Percentiles rank a stretch among this genome's conserved stretches.
phyloP scores from a whole-genome alignment of 64 coral and sea anemone genomes.

The Hydrozoanthus tunicans region DNA sequence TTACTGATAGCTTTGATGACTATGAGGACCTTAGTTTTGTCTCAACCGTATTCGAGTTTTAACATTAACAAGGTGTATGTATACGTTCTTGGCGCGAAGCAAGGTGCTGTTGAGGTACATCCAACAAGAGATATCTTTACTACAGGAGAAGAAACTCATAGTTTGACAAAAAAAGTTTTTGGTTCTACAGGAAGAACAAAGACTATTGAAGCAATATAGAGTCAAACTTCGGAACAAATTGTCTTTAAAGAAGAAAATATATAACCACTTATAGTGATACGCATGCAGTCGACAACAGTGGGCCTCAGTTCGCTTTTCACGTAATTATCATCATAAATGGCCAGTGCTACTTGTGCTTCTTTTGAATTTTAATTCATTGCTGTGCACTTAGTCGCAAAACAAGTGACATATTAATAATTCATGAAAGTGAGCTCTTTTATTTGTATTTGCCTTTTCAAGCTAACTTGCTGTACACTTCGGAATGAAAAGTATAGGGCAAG shows the following conservation, averaged over 20 bases:
- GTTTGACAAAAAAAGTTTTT: not conserved
- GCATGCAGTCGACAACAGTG: not conserved
- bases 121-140: not conserved
- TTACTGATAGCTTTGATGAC: not conserved
- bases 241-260: not conserved
- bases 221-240: not conserved
- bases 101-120: too few relatives aligned
- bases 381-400: constrained; percentile 31
- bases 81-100: not conserved
- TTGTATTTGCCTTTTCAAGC: not conserved
- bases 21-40: not conserved
- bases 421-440: not conserved
- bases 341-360: not conserved
- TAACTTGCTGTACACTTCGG: not conserved
- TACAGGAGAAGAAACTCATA: not conserved
- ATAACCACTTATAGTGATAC: constrained; percentile 23
- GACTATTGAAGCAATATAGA: not conserved
- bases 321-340: not conserved
- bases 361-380: not conserved
- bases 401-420: not conserved
- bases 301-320: not conserved
- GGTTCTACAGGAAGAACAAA: not conserved
- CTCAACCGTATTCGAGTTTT: not conserved
- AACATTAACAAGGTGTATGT: not conserved
- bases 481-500: not conserved